A percentile compares a stretch with the other conserved stretches of the same genome.
phyloP scores from a whole-genome alignment of 1,140 invertebrate species.

The Cydia pomonella region DNA sequence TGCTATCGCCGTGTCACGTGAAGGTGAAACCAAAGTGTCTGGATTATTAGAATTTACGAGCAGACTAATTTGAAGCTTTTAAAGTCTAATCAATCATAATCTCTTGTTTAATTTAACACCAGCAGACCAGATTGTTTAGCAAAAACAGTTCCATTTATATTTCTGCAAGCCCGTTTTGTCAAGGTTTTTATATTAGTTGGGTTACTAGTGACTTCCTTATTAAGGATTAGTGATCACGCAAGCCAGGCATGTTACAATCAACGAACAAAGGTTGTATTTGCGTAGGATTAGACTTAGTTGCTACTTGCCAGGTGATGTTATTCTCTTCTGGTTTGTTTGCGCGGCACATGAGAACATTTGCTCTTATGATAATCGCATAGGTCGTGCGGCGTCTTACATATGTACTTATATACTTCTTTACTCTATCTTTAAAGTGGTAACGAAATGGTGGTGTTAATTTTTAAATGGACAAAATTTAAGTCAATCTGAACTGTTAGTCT shows the following conservation, averaged over 20 bases:
- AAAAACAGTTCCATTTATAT: background rate
- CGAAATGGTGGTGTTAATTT: background rate
- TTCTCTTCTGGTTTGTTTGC: background rate
- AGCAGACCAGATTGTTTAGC: background rate
- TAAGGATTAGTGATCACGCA: conserved; percentile 17
- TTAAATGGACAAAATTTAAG: background rate
- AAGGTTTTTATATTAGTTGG: background rate
- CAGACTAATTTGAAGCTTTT: background rate
- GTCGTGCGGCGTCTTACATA: background rate
- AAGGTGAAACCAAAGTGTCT: conserved; percentile 18
- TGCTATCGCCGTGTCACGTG: conserved; percentile 17
- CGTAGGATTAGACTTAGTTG: conserved; percentile 19
- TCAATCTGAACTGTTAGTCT: background rate
- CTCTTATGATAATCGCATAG: conserved; percentile 24
- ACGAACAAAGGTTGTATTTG: conserved; percentile 25
- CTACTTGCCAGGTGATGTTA: conserved; percentile 22
- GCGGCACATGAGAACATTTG: conserved; percentile 1
- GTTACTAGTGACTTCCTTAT: background rate
- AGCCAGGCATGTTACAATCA: background rate
- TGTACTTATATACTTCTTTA: background rate
- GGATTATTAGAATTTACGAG: background rate
- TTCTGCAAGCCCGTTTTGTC: background rate
- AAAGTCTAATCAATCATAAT: background rate
- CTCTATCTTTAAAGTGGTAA: background rate
- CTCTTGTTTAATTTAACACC: background rate